Evolutionary conservation across 92 coral and sea anemone species (phyloP).

Genomic region (Umimayanthus kanabou): DNA sequence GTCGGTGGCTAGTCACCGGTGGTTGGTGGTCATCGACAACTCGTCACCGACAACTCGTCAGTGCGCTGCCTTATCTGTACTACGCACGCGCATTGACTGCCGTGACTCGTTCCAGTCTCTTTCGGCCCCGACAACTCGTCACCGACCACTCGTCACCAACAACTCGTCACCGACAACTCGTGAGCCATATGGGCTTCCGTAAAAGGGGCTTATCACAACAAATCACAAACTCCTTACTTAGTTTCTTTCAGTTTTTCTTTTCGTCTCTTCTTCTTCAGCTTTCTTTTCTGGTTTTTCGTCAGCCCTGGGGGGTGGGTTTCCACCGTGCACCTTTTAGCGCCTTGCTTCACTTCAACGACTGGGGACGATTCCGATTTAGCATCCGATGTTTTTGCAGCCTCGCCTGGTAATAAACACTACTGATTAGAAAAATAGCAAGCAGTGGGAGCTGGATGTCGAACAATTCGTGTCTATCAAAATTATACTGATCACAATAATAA

Average conservation of each 20-base stretch:
- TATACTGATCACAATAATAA: neutral
- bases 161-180: too few species aligned
- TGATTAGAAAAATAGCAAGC: neutral
- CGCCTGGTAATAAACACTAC: neutral
- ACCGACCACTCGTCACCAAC: too few species aligned
- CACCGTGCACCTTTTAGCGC: neutral
- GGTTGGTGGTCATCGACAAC: too few species aligned
- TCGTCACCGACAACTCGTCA: too few species aligned
- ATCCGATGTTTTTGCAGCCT: neutral
- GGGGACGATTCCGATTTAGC: neutral
- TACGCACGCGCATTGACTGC: too few species aligned
- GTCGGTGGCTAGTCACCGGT: too few species aligned
- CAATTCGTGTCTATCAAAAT: neutral
- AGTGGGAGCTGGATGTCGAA: neutral
- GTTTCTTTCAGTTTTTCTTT: conserved; percentile 24
- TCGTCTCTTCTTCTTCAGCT: conserved; percentile 22
- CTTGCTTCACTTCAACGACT: conserved; percentile 4
- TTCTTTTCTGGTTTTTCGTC: conserved; percentile 31
- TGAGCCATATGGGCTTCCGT: too few species aligned
- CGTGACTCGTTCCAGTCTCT: too few species aligned
- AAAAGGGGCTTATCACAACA: too few species aligned
- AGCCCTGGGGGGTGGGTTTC: conserved; percentile 2
- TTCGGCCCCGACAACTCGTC: too few species aligned
- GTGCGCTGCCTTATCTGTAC: too few species aligned
- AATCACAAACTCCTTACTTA: neutral